Conservation (phyloP, 2,113 vertebrate species). For the Halichoeres trimaculatus region DNA sequence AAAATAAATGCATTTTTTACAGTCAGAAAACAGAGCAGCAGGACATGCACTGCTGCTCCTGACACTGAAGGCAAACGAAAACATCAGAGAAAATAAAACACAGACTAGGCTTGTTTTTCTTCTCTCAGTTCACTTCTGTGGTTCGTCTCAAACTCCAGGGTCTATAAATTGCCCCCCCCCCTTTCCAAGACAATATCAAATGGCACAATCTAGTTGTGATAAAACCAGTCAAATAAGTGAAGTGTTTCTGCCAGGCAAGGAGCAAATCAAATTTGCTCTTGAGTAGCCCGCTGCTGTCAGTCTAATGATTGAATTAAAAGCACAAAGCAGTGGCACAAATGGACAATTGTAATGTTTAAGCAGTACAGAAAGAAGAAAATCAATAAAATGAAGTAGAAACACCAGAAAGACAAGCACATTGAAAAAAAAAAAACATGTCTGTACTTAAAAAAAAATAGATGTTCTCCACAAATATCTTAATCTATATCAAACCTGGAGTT, state of each 20-base stretch:
- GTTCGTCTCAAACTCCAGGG: conserved; percentile 79
- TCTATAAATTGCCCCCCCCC: conserved; percentile 59
- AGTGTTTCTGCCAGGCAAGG: conserved; percentile 33
- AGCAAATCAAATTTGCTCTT: conserved; percentile 35
- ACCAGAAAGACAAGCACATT: conserved; percentile 34
- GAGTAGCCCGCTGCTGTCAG: neutral
- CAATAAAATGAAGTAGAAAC: conserved; percentile 49
- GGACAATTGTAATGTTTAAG: conserved; percentile 10
- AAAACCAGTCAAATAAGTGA: conserved; percentile 51
- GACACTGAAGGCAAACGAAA: conserved; percentile 77
- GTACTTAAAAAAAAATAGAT: conserved; percentile 52
- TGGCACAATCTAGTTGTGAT: conserved; percentile 57
- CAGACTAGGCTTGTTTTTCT: conserved; percentile 55
- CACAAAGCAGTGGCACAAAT: conserved; percentile 22
- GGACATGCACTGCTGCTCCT: conserved; percentile 79
- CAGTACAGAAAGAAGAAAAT: conserved; percentile 35
- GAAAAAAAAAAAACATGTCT: conserved; percentile 49
- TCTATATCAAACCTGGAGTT: conserved; percentile 74
- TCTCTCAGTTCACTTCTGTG: conserved; percentile 58
- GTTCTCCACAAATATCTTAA: conserved; percentile 58
- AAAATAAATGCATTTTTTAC: conserved; percentile 88
- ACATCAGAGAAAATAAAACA: conserved; percentile 55
- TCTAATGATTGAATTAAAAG: conserved; percentile 46
- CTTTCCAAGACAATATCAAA: conserved; percentile 68
- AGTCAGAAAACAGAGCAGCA: conserved; percentile 81